Evolutionary conservation across 2,113 vertebrate genomes (phyloP).

Genomic region (Tympanuchus pallidicinctus): DNA sequence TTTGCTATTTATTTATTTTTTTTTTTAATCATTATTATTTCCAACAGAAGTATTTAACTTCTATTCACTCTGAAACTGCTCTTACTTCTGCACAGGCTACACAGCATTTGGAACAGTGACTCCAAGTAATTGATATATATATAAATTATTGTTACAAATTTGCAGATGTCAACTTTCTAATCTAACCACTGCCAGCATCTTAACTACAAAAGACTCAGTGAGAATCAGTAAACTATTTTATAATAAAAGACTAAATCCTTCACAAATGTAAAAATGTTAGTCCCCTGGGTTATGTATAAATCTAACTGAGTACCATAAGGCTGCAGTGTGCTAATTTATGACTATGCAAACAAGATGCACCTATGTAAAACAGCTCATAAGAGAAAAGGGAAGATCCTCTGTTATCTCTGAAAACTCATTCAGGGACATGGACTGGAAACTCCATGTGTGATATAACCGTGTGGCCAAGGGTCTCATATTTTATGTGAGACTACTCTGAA

Average conservation of each 20-base stretch:
- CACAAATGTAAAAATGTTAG: not conserved
- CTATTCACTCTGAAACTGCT: not conserved
- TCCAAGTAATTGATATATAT: not conserved
- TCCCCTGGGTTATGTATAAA: not conserved
- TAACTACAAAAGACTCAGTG: not conserved
- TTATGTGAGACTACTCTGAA: not conserved
- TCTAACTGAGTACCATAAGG: not conserved
- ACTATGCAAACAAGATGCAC: not conserved
- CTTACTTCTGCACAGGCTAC: not conserved
- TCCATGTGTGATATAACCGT: not conserved
- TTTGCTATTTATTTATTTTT: not conserved
- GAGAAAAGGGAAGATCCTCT: not conserved
- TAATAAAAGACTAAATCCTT: not conserved
- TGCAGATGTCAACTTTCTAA: not conserved
- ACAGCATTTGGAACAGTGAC: not conserved
- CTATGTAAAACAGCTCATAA: not conserved
- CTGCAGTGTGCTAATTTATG: not conserved
- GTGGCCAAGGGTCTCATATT: accelerated
- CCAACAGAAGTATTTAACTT: not conserved
- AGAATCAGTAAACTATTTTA: not conserved
- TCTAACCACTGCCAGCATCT: not conserved
- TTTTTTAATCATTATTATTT: not conserved
- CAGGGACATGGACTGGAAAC: not conserved
- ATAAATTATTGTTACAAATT: not conserved
- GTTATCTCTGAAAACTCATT: not conserved